Conservation (phyloP, 2,113 vertebrate species). For the Calidris pygmaea region DNA sequence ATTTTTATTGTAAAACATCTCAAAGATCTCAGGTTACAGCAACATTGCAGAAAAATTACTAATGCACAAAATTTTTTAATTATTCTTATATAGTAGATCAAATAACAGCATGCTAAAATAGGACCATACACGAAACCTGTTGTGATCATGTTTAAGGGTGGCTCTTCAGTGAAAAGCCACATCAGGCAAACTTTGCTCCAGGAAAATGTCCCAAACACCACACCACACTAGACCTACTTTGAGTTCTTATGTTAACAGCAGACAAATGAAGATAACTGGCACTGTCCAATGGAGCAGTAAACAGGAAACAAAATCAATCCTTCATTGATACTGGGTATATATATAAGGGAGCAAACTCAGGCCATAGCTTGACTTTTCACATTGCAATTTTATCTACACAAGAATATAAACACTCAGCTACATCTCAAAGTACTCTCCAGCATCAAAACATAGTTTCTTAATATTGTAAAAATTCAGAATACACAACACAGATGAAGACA, state of each 20-base stretch:
- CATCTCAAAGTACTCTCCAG: background rate
- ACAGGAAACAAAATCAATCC: background rate
- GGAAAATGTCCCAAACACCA: background rate
- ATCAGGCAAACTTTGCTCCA: background rate
- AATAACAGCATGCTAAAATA: background rate
- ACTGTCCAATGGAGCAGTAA: background rate
- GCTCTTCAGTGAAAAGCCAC: background rate
- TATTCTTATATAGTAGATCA: background rate
- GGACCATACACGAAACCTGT: background rate
- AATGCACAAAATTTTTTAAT: background rate
- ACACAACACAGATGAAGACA: background rate
- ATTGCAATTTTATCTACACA: background rate
- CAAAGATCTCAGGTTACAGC: background rate
- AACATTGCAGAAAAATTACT: background rate
- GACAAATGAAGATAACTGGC: background rate
- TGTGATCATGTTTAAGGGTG: background rate
- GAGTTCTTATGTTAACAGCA: background rate
- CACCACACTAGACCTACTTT: background rate
- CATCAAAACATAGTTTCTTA: background rate
- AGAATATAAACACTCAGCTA: background rate
- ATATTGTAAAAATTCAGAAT: background rate
- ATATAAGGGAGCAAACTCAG: background rate
- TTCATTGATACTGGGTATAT: background rate
- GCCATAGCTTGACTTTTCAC: background rate
- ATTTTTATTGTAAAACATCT: background rate